These are phyloP conservation scores for Eospalax fontanierii DNA, from an alignment of 2,797 vertebrate genomes.

Conservation along the genomic window DNA sequence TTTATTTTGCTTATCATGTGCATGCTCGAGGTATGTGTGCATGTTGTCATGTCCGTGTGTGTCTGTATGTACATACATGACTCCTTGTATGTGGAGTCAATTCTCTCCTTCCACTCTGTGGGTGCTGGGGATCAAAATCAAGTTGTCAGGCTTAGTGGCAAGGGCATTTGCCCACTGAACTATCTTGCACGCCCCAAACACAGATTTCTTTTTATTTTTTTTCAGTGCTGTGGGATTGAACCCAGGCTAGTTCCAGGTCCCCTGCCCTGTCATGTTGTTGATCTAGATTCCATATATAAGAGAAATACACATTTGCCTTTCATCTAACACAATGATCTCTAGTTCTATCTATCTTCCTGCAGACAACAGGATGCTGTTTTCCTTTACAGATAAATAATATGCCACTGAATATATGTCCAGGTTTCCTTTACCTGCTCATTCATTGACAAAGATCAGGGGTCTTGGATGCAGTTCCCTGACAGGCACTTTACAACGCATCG, in stretches of 20 bases:
- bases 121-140: not conserved
- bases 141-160: not conserved
- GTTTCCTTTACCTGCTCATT: too few relatives aligned
- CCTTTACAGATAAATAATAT: not conserved
- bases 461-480: not conserved
- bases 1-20: not conserved
- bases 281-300: not conserved
- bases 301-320: not conserved
- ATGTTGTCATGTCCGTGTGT: too few relatives aligned
- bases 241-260: too few relatives aligned
- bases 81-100: too few relatives aligned
- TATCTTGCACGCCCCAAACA: not conserved
- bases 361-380: not conserved
- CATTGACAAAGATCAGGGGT: not conserved
- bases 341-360: not conserved
- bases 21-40: not conserved
- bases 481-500: not conserved
- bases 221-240: not conserved
- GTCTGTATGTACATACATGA: too few relatives aligned
- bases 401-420: not conserved
- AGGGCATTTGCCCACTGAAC: not conserved
- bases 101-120: not conserved
- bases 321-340: not conserved
- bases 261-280: too few relatives aligned
- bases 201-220: not conserved